These are phyloP conservation scores for Forbesichthys agassizii DNA, from an alignment of 2,113 vertebrate genomes.

Conservation along the genomic window DNA sequence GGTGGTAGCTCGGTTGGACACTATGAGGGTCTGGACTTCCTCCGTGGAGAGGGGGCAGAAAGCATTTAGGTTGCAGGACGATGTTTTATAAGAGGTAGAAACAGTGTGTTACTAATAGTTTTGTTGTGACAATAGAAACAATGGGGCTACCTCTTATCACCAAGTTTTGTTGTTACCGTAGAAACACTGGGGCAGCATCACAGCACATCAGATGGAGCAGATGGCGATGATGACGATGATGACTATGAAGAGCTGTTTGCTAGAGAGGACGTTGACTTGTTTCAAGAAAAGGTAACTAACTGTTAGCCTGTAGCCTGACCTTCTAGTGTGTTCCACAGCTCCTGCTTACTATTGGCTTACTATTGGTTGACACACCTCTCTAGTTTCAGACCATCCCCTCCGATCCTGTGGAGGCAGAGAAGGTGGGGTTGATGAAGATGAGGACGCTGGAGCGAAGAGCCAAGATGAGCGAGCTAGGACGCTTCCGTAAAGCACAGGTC, in stretches of 20 bases:
- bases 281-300: constrained; percentile 62
- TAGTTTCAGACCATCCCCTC: constrained; percentile 56
- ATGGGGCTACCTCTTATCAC: neutral
- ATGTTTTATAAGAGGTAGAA: too few species aligned
- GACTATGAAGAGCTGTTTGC: constrained; percentile 52
- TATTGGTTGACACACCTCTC: neutral
- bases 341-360: neutral
- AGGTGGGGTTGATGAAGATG: constrained; percentile 77
- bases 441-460: constrained; percentile 80
- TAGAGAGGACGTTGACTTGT: constrained; percentile 49
- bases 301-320: too few species aligned
- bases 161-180: constrained; percentile 15
- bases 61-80: too few species aligned
- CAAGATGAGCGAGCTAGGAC: constrained; percentile 82
- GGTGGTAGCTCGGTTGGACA: too few species aligned
- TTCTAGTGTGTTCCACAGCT: neutral
- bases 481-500: constrained; percentile 89
- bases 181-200: constrained; percentile 49
- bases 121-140: too few species aligned
- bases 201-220: constrained; percentile 62
- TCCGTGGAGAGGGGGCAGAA: too few species aligned
- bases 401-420: constrained; percentile 64
- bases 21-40: too few species aligned
- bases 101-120: too few species aligned
- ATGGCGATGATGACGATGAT: constrained; percentile 64